Base-by-base conservation (phyloP, 2,797 vertebrate genomes). In the Dicrostonyx torquatus region DNA sequence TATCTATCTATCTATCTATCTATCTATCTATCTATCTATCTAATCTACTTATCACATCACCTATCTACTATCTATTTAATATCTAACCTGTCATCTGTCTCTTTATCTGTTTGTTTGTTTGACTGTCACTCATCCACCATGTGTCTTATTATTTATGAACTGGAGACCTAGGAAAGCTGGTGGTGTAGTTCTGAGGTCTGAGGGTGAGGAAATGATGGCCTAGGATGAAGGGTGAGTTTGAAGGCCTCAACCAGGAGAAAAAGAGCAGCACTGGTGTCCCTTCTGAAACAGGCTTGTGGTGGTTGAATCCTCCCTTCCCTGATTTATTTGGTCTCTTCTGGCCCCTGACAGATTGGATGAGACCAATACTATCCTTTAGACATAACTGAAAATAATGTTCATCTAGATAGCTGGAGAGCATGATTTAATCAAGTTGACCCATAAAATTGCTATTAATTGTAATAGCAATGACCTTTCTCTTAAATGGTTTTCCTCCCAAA, bases 401-500 rank as follows among this genome's bases (percentile, higher is more conserved):
- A 43, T 84, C 14, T 50, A 43, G 37, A 8, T 40, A 29, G 50
- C 3, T 10, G 8, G 34, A 20, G 22, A 22, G 26, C 22, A 5
- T 55, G 37, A 29, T 66, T 12, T 29, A 29, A 89, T 84, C 62
- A 43, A 84, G 48, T 18, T 40, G 79, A 58, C 26, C 29, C 37
- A 62, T 45, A n/a, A 66, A 31, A 73, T 72, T 62, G 37, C 31
- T 13, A 4, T 62, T 34, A 55, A 34, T 17, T 9, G 37, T 93
- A 43, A 13, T 29, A 45, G 37, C 53, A 66, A 31, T 89, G 76
- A 73, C 75, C 40, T 85, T 26, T 80, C 18, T 78, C 40, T 50
- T 91, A 80, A 77, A 93, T 50, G 34, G 11, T 89, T 92, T 93
- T 53, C 4, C 18, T 89, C 45, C 53, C 45, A 76, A 64, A 83